These are phyloP conservation scores for Coregonus ussuriensis DNA, from an alignment of 2,797 vertebrate species.

Conservation along the genomic window DNA sequence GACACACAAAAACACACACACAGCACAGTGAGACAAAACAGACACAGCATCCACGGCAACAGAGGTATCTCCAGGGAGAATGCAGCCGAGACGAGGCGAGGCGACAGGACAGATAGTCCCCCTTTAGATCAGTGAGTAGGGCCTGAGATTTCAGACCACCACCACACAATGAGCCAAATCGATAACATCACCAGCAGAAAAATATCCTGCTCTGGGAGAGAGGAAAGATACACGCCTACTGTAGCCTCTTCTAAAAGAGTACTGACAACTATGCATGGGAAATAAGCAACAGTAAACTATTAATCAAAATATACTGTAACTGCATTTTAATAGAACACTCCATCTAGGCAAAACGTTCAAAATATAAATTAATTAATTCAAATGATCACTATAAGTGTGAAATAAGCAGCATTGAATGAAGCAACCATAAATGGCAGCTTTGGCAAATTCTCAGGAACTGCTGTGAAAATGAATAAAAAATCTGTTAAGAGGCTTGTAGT, in stretches of 20 bases:
- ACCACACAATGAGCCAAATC: conserved; percentile 60
- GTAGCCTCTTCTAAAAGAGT: no score
- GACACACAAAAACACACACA: conserved; percentile 19
- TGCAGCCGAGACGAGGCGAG: conserved; percentile 41
- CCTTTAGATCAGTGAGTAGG: conserved; percentile 55
- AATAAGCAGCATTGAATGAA: conserved; percentile 3
- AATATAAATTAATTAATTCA: not conserved
- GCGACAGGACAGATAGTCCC: conserved; percentile 54
- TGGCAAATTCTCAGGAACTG: conserved; percentile 13
- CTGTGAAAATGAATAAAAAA: conserved; percentile 20
- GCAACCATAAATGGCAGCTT: conserved; percentile 21
- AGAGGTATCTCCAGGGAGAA: conserved; percentile 51
- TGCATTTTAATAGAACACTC: no score
- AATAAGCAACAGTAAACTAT: no score
- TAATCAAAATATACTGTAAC: no score
- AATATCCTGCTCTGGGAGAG: conserved; percentile 37
- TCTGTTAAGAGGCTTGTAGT: conserved; percentile 37
- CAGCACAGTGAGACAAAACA: conserved; percentile 33
- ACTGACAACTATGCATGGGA: no score
- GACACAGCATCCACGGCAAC: conserved; percentile 56
- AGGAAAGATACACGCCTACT: not conserved
- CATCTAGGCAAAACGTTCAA: no score
- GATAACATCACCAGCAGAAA: conserved; percentile 60
- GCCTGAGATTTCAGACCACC: conserved; percentile 52
- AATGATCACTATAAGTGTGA: not conserved